phyloP scores from a whole-genome alignment of 2,888 invertebrate genomes.

The Bhutanitis thaidina region DNA sequence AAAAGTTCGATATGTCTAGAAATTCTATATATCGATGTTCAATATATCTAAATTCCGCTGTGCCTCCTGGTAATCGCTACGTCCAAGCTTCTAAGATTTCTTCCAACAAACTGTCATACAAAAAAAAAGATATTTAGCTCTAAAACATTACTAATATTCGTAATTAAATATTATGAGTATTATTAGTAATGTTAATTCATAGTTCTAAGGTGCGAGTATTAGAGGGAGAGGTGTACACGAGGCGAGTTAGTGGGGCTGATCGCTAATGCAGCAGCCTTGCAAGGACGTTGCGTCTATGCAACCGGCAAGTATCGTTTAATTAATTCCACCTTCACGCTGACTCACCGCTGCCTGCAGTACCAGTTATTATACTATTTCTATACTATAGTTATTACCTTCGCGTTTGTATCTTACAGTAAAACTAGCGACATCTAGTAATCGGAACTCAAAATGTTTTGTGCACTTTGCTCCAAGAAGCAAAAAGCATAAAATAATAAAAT shows the following conservation, averaged over 20 bases:
- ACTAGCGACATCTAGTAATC: slow-evolving; percentile 29
- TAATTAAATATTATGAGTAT: no score
- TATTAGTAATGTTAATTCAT: no score
- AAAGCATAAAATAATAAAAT: not conserved
- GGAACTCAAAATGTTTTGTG: not conserved
- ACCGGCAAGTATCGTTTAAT: slow-evolving; percentile 58
- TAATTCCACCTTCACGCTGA: slow-evolving; percentile 71
- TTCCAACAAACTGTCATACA: no score
- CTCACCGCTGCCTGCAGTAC: slow-evolving; percentile 36
- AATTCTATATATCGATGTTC: no score
- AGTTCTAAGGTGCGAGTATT: no score
- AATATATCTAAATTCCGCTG: no score
- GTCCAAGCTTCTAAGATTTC: no score
- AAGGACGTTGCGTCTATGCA: slow-evolving; percentile 74
- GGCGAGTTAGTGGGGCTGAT: slow-evolving; percentile 49
- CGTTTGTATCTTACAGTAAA: not conserved
- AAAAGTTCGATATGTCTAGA: no score
- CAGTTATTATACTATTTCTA: slow-evolving; percentile 23
- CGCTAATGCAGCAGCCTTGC: slow-evolving; percentile 69
- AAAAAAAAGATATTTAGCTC: no score
- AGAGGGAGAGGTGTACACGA: slow-evolving; percentile 27
- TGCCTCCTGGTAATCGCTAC: no score
- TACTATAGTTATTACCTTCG: slow-evolving; percentile 12
- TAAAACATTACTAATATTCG: no score
- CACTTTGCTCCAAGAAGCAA: not conserved